Base-by-base conservation (phyloP, 2,113 vertebrate species). In the Syngnathoides biaculeatus region DNA sequence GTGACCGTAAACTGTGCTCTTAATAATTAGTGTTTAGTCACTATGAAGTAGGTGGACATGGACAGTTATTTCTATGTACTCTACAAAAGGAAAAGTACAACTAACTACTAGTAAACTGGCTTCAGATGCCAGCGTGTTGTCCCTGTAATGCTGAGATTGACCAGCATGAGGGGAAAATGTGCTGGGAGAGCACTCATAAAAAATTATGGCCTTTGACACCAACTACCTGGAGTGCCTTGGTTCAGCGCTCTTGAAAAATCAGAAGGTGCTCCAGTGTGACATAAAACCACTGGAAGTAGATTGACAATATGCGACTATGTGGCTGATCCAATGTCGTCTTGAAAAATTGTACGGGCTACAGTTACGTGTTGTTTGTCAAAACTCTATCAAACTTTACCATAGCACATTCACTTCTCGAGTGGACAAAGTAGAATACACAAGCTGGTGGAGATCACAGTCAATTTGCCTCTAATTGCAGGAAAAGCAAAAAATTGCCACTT, bases 21-120 rank as follows among this genome's bases (percentile, higher is more conserved):
- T 91, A 86, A 78, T 68, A 86, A 82, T 93, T 92, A 92, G 91
- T 92, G 91, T 95, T 96, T 97, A 94, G 95, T 95, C 95, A 94
- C 82, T 91, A 77, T 67, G 79, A 78, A 47, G 60, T 65, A 80
- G 71, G 71, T 68, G 76, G 78, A 68, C 68, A 38, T 40, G 15
- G 64, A 76, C 56, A 67, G 52, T 30, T 27, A 5, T 47, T 55
- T 62, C 55, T 57, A 35, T 58, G 40, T 55, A 52, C 30, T 24
- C 40, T 68, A 76, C 65, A 67, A 59, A 71, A 47, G 45, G 14
- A 77, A 75, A 53, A 66, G 2, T 65, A 39, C 19, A 62, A 60
- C 20, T 69, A 75, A 60, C 66, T 50, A 72, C 59, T 55, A 57
- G 45, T 69, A 56, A 3, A 56, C 14, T 57, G 24, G 26, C 12